A percentile compares a stretch with the other conserved stretches of the same genome.
phyloP scores from a whole-genome alignment of 2,797 vertebrate genomes.

The Menidia menidia region DNA sequence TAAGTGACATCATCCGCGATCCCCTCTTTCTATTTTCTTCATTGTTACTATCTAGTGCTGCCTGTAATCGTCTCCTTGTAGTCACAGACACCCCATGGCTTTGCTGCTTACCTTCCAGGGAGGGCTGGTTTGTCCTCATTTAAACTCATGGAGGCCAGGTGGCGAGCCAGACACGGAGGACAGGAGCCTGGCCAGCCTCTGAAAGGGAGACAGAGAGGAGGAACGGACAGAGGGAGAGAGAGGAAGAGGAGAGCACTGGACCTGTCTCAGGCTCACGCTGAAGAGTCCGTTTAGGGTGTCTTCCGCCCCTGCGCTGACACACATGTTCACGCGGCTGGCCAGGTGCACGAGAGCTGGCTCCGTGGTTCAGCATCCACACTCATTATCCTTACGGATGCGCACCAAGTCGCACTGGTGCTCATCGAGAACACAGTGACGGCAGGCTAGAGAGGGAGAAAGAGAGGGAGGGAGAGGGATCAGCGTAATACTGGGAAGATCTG shows the following conservation, averaged over 20 bases:
- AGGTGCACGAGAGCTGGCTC: conserved; percentile 36
- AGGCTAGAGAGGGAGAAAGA: conserved; percentile 36
- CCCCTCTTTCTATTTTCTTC: not conserved
- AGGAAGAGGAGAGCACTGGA: conserved; percentile 2
- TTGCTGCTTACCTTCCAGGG: conserved; percentile 73
- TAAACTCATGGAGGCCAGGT: conserved; percentile 75
- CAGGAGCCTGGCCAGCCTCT: conserved; percentile 46
- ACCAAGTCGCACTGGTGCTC: conserved; percentile 43
- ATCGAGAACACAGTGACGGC: conserved; percentile 44
- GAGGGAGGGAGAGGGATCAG: conserved; percentile 33
- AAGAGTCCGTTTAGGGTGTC: conserved; percentile 41
- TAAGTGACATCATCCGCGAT: conserved; percentile 8
- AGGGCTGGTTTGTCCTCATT: conserved; percentile 61
- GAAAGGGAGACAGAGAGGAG: conserved; percentile 21
- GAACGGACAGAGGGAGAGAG: not conserved
- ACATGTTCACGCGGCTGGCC: conserved; percentile 22
- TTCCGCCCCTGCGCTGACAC: conserved; percentile 31
- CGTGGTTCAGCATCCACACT: conserved; percentile 23
- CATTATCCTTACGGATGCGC: conserved; percentile 50
- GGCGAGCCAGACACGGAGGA: conserved; percentile 49
- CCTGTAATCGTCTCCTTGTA: conserved; percentile 4
- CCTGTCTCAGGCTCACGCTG: conserved; percentile 27
- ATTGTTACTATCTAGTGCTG: conserved; percentile 15
- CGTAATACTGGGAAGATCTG: conserved; percentile 49
- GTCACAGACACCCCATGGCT: conserved; percentile 1